Evolutionary conservation across 2,797 vertebrate genomes (phyloP).

Genomic region (Cirrhinus molitorella): DNA sequence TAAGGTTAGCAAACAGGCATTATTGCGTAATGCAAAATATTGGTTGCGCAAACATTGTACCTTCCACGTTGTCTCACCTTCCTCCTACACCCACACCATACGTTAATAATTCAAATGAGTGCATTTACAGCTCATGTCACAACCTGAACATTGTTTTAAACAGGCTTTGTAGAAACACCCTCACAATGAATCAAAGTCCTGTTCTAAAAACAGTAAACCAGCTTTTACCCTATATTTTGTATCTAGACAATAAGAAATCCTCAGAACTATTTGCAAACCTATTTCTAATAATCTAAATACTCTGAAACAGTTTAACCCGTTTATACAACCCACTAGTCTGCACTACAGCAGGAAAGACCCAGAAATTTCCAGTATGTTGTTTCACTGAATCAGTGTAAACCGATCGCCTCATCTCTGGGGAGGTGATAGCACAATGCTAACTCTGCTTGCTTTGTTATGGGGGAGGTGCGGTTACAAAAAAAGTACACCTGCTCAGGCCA

Average conservation of each 20-base stretch:
- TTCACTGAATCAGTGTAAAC: slow-evolving; percentile 37
- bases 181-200: background rate
- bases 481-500: slow-evolving; percentile 30
- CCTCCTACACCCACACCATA: slow-evolving; percentile 1
- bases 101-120: background rate
- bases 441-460: slow-evolving; percentile 21
- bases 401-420: slow-evolving; percentile 39
- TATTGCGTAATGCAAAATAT: background rate
- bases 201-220: background rate
- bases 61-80: background rate
- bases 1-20: background rate
- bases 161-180: background rate
- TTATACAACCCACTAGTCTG: background rate
- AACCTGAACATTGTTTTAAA: background rate
- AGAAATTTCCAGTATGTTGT: slow-evolving; percentile 26
- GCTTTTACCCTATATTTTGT: background rate
- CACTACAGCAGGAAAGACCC: slow-evolving; percentile 15
- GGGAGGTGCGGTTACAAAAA: slow-evolving; percentile 11
- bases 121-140: background rate
- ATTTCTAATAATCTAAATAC: background rate
- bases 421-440: slow-evolving; percentile 17
- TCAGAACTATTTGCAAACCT: background rate
- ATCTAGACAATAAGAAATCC: background rate
- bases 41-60: background rate
- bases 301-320: background rate